A percentile compares a stretch with the other conserved stretches of the same genome.
These are phyloP conservation scores for Anabacerthia variegaticeps DNA, from an alignment of 2,797 vertebrate species.

Conservation along the genomic window DNA sequence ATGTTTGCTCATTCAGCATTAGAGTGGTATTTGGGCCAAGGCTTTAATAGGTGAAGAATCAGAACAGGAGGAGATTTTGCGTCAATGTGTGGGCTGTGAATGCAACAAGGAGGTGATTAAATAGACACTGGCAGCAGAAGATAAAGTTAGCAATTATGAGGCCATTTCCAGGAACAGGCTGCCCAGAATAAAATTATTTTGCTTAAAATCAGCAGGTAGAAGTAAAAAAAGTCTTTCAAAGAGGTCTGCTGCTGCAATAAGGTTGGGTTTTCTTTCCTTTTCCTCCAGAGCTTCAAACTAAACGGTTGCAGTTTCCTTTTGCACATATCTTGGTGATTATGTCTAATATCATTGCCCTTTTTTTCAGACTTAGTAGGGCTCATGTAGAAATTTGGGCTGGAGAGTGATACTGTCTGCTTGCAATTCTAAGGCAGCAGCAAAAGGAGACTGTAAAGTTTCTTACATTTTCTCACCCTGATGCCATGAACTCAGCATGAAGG, in stretches of 20 bases:
- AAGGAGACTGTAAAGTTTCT: not conserved
- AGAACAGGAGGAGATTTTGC: conserved; percentile 54
- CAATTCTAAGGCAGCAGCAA: not conserved
- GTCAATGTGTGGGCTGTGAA: conserved; percentile 57
- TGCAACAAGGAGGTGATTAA: conserved; percentile 48
- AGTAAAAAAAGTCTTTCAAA: not conserved
- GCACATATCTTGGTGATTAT: not conserved
- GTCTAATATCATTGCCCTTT: not conserved
- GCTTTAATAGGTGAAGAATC: conserved; percentile 31
- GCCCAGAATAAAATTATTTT: conserved; percentile 58
- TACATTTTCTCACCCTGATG: not conserved
- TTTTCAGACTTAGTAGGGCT: not conserved
- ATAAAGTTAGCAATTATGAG: conserved; percentile 64
- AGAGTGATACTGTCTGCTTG: not conserved
- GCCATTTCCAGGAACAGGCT: conserved; percentile 48
- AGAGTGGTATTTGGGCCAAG: conserved; percentile 20
- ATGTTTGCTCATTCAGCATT: conserved; percentile 38
- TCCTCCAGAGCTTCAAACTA: not conserved
- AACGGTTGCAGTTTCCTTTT: not conserved
- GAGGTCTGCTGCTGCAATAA: not conserved
- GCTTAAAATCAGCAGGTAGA: conserved; percentile 39
- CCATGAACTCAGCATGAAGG: not conserved
- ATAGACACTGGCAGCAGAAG: conserved; percentile 52
- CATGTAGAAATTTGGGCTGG: not conserved
- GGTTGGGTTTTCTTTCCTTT: not conserved